A percentile compares a stretch with the other conserved stretches of the same genome.
Conservation (phyloP, 1,140 invertebrate species). For the Hylyphantes graminicola region DNA sequence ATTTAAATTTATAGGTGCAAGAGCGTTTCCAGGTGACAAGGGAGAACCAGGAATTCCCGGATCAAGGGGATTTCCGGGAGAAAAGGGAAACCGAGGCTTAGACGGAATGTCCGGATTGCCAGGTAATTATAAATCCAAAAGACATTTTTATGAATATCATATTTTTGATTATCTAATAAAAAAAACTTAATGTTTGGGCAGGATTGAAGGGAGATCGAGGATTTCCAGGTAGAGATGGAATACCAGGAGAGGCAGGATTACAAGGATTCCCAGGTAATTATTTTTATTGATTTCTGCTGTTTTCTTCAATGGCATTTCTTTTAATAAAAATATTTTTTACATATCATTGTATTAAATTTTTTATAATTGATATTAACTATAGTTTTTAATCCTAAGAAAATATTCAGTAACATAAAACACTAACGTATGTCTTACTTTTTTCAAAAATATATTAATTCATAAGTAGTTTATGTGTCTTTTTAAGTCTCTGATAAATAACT, state of each 20-base stretch:
- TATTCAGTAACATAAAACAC: no score
- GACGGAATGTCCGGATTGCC: slow-evolving; percentile 55
- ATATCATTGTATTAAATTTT: no score
- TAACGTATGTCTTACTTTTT: no score
- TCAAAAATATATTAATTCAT: no score
- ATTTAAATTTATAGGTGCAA: slow-evolving; percentile 68
- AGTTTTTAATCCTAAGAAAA: no score
- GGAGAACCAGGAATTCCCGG: slow-evolving; percentile 60
- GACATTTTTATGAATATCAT: not conserved
- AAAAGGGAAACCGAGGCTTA: slow-evolving; percentile 63
- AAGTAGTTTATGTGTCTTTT: no score
- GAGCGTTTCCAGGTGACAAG: slow-evolving; percentile 71
- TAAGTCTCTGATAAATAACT: no score
- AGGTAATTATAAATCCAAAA: slow-evolving; percentile 16
- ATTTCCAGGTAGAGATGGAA: slow-evolving; percentile 78
- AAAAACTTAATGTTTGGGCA: not conserved
- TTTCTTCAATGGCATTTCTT: not conserved
- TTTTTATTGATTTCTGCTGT: not conserved
- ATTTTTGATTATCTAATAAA: not conserved
- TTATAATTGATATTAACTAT: not conserved
- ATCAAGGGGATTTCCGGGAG: slow-evolving; percentile 69
- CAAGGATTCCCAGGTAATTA: slow-evolving; percentile 53
- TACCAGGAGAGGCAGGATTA: slow-evolving; percentile 64
- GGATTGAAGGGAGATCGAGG: slow-evolving; percentile 69
- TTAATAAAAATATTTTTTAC: not conserved